A percentile compares a stretch with the other conserved stretches of the same genome.
These are phyloP conservation scores for Chironomus tepperi DNA, from an alignment of 1,140 invertebrate genomes.

Conservation along the genomic window DNA sequence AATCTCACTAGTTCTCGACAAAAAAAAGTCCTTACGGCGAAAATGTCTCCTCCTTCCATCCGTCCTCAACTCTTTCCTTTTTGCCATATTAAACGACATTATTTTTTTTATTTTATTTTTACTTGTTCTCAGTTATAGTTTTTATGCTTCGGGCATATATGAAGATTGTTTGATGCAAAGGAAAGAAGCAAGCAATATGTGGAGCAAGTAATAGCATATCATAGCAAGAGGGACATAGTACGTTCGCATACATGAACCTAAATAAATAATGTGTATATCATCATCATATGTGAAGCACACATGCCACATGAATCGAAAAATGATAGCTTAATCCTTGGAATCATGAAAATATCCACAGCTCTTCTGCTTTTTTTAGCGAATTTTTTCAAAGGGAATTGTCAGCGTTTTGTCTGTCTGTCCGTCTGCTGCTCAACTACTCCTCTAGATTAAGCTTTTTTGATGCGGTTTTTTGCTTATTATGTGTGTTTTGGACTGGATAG, in stretches of 20 bases:
- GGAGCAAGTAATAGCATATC: neutral
- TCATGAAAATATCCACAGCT: constrained; percentile 18
- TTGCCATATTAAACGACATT: constrained; percentile 17
- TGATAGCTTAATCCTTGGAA: constrained; percentile 21
- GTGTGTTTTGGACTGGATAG: no score
- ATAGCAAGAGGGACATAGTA: neutral
- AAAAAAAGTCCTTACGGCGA: neutral
- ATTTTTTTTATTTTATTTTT: constrained; percentile 4
- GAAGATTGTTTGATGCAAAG: neutral
- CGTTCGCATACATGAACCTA: neutral
- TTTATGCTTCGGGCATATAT: neutral
- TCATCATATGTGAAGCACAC: constrained; percentile 15
- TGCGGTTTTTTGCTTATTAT: no score
- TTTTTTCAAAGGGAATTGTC: no score
- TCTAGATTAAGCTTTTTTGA: no score
- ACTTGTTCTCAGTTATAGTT: neutral
- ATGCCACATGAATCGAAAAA: constrained; percentile 19
- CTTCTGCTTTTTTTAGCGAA: no score
- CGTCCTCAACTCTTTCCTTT: constrained; percentile 2
- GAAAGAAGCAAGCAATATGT: neutral
- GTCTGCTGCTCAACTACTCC: no score
- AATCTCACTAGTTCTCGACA: neutral
- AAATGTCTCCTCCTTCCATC: neutral
- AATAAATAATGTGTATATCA: constrained; percentile 23
- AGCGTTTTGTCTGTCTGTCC: no score